Conservation (phyloP, 2,113 vertebrate species). For the Crotophaga sulcirostris region DNA sequence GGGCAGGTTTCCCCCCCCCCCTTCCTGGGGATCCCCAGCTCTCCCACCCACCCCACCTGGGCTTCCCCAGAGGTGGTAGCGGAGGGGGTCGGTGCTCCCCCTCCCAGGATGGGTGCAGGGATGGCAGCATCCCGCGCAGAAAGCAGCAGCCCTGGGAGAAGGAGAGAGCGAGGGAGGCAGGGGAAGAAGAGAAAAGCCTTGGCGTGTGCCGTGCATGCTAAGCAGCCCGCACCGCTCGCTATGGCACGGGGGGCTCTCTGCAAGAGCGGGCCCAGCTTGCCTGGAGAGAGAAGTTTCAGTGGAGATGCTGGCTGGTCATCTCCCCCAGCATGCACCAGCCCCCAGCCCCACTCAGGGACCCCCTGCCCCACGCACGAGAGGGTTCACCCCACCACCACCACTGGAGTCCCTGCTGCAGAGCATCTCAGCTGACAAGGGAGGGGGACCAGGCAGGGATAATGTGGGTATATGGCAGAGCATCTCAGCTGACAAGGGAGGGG, state of each 20-base stretch:
- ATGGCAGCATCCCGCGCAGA: not conserved
- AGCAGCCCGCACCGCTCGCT: slow-evolving; percentile 46
- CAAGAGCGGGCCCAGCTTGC: not conserved
- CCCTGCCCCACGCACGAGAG: not conserved
- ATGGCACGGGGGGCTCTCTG: not conserved
- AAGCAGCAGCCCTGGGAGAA: not conserved
- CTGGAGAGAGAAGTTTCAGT: slow-evolving; percentile 61
- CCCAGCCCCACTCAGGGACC: not conserved
- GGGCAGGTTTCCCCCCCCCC: not conserved
- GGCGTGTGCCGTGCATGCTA: slow-evolving; percentile 73
- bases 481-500: not conserved
- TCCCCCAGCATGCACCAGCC: not conserved
- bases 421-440: not conserved
- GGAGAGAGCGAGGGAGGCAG: slow-evolving; percentile 46
- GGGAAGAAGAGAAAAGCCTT: slow-evolving; percentile 45
- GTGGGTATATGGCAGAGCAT: fast-evolving
- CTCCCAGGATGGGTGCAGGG: not conserved
- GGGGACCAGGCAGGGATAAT: not conserved
- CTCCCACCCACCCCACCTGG: not conserved
- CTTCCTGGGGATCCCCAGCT: not conserved
- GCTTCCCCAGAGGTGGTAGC: not conserved
- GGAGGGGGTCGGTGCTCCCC: not conserved
- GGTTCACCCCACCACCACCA: not conserved
- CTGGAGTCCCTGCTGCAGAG: not conserved
- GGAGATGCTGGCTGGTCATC: not conserved